Base-by-base conservation (phyloP, 2,888 invertebrate genomes). In the Euzophera pinguis region DNA sequence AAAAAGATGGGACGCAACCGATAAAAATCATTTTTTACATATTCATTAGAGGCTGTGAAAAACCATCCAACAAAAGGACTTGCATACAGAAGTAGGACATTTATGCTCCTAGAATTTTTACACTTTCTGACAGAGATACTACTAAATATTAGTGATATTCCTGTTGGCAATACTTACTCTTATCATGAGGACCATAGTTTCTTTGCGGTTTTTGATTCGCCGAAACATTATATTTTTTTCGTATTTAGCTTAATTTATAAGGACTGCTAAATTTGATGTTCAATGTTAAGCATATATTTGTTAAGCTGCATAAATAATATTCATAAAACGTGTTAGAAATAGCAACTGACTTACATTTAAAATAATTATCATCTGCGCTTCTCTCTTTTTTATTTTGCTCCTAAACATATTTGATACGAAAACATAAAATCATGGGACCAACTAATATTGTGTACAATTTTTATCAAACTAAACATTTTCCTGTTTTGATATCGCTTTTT, bases 331-430 rank as follows among this genome's bases (percentile, higher is more conserved):
- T 43, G 1, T 27, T 27, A 43, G 29, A 8, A 22, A 47, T 50
- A 41, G 22, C 35, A 13, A 5, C 37, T 16, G 12, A 78, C 79
- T 81, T 60, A 82, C 81, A 59, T 76, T 69, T 48, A 79, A 55
- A 41, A 78, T 58, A 34, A 41, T 56, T 43, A 80, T 75, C 52
- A 81, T 77, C 60, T 74, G 41, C 1, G 75, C 77, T 57, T 79
- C 67, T 56, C 75, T 68, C 53, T 72, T 78, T 57, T 76, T 81
- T 16, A 77, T 67, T 71, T 75, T 82, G 10, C 66, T 71, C 43
- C 63, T 63, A 62, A 78, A 79, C 84, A 84, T 84, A 4, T 14
- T 32, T 4, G 17, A 39, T 29, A 32, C 9, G 14, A 16, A 39
- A 39, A 16, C 16, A 32, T 3, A 10, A 8, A 16, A 38, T 38